Percentiles rank a stretch among this genome's conserved stretches.
Evolutionary conservation across 2,113 vertebrate species (phyloP).

Genomic region (Prochilodus magdalenae): DNA sequence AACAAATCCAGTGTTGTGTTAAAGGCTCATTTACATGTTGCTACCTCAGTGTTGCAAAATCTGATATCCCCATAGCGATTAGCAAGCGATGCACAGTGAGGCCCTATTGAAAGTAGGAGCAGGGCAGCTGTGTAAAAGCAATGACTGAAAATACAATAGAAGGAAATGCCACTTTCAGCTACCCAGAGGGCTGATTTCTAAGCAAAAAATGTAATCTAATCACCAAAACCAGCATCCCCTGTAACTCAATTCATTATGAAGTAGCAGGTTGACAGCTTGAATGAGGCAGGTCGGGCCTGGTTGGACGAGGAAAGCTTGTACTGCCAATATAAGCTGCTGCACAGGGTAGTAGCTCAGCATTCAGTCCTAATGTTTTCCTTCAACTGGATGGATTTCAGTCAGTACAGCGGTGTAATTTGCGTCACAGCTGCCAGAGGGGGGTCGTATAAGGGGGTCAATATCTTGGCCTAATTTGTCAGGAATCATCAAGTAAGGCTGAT

Average conservation of each 20-base stretch:
- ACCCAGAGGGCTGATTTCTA: slow-evolving; percentile 34
- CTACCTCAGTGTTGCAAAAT: not conserved
- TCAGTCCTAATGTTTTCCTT: slow-evolving; percentile 37
- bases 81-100: not conserved
- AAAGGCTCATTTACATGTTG: not conserved
- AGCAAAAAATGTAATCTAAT: slow-evolving; percentile 42
- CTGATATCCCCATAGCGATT: not conserved
- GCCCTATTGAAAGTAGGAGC: not conserved
- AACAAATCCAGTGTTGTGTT: too few species aligned
- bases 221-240: slow-evolving; percentile 25
- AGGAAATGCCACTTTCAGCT: slow-evolving; percentile 29
- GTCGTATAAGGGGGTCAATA: slow-evolving; percentile 46
- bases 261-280: slow-evolving; percentile 7
- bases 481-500: slow-evolving; percentile 54
- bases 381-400: slow-evolving; percentile 44
- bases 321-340: not conserved
- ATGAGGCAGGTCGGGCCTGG: not conserved
- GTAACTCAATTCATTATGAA: slow-evolving; percentile 35
- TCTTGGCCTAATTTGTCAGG: slow-evolving; percentile 52
- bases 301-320: not conserved
- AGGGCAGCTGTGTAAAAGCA: slow-evolving; percentile 23
- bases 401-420: slow-evolving; percentile 38
- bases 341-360: slow-evolving; percentile 12
- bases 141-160: slow-evolving; percentile 23
- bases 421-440: slow-evolving; percentile 35